A percentile compares a stretch with the other conserved stretches of the same genome.
These are phyloP conservation scores for Ganaspis brasiliensis DNA, from an alignment of 2,888 invertebrate species.

Conservation along the genomic window DNA sequence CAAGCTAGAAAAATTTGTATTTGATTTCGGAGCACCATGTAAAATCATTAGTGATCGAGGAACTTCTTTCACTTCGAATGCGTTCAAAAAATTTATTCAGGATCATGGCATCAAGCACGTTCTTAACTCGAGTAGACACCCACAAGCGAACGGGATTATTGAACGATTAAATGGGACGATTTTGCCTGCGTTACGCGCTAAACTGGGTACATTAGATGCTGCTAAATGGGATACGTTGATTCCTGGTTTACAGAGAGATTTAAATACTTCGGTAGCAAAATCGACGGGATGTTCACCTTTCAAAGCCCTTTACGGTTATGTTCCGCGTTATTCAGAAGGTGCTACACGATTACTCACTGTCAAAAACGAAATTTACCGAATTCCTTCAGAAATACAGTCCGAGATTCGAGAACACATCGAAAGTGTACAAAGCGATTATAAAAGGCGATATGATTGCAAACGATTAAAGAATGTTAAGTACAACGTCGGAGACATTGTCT, in stretches of 20 bases:
- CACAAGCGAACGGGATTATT: too few species aligned
- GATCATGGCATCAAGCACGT: too few species aligned
- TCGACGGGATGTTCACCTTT: conserved; percentile 45
- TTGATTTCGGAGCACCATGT: too few species aligned
- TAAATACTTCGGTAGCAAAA: conserved; percentile 42
- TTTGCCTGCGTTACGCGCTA: conserved; percentile 43
- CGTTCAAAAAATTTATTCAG: too few species aligned
- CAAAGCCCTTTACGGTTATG: conserved; percentile 44
- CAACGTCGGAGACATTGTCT: neutral
- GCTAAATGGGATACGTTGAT: conserved; percentile 33
- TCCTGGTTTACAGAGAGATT: conserved; percentile 34
- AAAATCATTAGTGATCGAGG: too few species aligned
- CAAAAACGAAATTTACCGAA: conserved; percentile 25
- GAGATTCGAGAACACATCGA: conserved; percentile 25
- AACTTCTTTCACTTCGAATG: too few species aligned
- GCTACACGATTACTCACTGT: conserved; percentile 6
- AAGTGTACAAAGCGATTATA: conserved; percentile 42
- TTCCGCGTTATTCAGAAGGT: conserved; percentile 30
- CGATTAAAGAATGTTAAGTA: neutral
- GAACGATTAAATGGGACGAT: too few species aligned
- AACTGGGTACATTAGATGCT: neutral
- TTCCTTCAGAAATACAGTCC: conserved; percentile 5
- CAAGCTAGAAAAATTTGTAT: too few species aligned
- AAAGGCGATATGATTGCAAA: conserved; percentile 49
- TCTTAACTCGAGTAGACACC: too few species aligned